Evolutionary conservation across 2,888 invertebrate species (phyloP).

Genomic region (Dynastes hyllus): DNA sequence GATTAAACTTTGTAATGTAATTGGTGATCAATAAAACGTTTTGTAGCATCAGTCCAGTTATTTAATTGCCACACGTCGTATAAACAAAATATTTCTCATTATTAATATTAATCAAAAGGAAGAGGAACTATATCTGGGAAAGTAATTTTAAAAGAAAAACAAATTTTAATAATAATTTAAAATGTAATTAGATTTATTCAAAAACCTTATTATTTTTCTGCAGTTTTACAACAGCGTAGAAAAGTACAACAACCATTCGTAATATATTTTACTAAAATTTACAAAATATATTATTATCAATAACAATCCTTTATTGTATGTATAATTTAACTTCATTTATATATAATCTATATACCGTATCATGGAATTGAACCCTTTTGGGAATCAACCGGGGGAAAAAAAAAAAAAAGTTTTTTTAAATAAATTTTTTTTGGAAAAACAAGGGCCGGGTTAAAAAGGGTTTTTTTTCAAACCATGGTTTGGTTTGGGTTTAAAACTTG

Average conservation of each 20-base stretch:
- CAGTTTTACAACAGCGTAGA: constrained; percentile 48
- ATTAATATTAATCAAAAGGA: background rate
- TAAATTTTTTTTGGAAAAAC: too few relatives aligned
- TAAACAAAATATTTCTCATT: too few relatives aligned
- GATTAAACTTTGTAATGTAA: too few relatives aligned
- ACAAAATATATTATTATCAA: constrained; percentile 48
- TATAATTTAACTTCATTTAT: constrained; percentile 6
- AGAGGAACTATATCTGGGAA: background rate
- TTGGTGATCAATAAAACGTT: too few relatives aligned
- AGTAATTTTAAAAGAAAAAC: background rate
- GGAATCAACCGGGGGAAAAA: too few relatives aligned
- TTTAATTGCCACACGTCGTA: too few relatives aligned
- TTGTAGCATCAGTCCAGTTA: too few relatives aligned
- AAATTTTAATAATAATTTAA: constrained; percentile 14
- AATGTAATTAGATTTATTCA: constrained; percentile 52
- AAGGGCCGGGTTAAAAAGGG: too few relatives aligned
- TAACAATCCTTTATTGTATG: constrained; percentile 49
- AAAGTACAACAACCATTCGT: constrained; percentile 54
- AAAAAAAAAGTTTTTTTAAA: too few relatives aligned
- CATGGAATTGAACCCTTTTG: background rate
- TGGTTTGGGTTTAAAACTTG: too few relatives aligned
- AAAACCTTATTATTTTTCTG: constrained; percentile 33
- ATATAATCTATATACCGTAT: background rate
- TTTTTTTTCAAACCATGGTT: too few relatives aligned
- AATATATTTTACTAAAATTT: constrained; percentile 50